A percentile compares a stretch with the other conserved stretches of the same genome.
phyloP scores from a whole-genome alignment of 1,140 invertebrate species.

The Heliothis virescens region DNA sequence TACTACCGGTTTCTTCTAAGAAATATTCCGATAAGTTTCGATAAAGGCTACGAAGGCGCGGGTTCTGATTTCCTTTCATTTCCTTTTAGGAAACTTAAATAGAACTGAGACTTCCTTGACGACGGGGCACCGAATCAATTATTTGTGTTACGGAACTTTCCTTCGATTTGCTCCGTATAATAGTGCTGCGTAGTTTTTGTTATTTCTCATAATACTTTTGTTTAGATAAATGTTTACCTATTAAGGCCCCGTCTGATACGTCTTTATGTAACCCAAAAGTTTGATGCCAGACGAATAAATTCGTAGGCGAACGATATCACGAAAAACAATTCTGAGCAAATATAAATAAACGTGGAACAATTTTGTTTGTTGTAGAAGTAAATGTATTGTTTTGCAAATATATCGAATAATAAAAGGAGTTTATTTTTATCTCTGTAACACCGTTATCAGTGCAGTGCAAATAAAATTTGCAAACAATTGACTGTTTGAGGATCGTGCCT shows the following conservation, averaged over 20 bases:
- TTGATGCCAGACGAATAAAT: conserved; percentile 36
- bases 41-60: conserved; percentile 81
- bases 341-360: conserved; percentile 1
- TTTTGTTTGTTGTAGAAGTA: conserved; percentile 27
- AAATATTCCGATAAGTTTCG: conserved; percentile 84
- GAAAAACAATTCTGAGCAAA: conserved; percentile 12
- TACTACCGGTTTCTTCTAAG: conserved; percentile 70
- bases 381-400: conserved; percentile 32
- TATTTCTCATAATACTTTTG: conserved; percentile 57
- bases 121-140: conserved; percentile 84
- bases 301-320: conserved; percentile 16
- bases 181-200: conserved; percentile 68
- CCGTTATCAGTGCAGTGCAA: conserved; percentile 47
- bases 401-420: conserved; percentile 7
- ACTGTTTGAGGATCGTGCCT: conserved; percentile 70
- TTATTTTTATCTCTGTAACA: conserved; percentile 45
- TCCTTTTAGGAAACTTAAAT: conserved; percentile 86
- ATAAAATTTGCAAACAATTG: conserved; percentile 61
- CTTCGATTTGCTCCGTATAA: conserved; percentile 76
- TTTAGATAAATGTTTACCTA: conserved; percentile 40
- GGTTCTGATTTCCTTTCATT: conserved; percentile 85
- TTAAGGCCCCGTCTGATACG: conserved; percentile 33
- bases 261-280: conserved; percentile 40
- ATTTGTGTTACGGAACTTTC: conserved; percentile 82
- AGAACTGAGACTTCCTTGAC: conserved; percentile 85